Evolutionary conservation across 2,113 vertebrate species (phyloP), one percentile per base, ranked within the genome.

Genomic region (Tretioscincus oriximinensis): DNA sequence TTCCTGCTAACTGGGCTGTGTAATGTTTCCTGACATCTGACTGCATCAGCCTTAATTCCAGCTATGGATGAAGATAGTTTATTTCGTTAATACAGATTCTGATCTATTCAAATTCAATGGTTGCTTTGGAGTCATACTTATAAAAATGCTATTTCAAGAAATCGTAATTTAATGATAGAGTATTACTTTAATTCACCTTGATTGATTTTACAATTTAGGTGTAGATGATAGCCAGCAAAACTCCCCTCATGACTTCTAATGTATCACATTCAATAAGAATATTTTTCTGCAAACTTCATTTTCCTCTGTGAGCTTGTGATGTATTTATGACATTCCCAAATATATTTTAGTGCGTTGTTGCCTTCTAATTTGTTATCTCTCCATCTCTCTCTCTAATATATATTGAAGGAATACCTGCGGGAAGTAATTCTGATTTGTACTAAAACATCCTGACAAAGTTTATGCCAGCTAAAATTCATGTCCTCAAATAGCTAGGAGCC

Each of bases 381-480:
- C n/a, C n/a, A n/a, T n/a, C n/a, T n/a, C n/a, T n/a, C 14, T 22
- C 28, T 49, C 18, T 49, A 26, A 49, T 22, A 77, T 7, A 31
- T 68, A 51, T 5, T 54, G 41, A 24, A 49, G 14, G 31, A 65
- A 74, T 31, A 77, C 5, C 12, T 49, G 35, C 7, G 58, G 20
- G 14, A 29, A 47, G 24, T 66, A 77, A 54, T 77, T 49, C 9
- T 76, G 18, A 77, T 66, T 16, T 45, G 9, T 65, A 29, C 22
- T n/a, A 0, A 31, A 26, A 18, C 2, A 10, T 85, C 77, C 73
- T 49, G 12, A 24, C 77, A 67, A 72, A 28, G 28, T 64, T 67
- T 82, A 26, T 61, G 7, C 22, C 9, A 70, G 16, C 76, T 73
- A 29, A 35, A 86, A 65, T 81, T n/a, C 77, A 61, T 24, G 35